A percentile compares a stretch with the other conserved stretches of the same genome.
These are phyloP conservation scores for Novumbra hubbsi DNA, from an alignment of 2,797 vertebrate species.

Conservation along the genomic window DNA sequence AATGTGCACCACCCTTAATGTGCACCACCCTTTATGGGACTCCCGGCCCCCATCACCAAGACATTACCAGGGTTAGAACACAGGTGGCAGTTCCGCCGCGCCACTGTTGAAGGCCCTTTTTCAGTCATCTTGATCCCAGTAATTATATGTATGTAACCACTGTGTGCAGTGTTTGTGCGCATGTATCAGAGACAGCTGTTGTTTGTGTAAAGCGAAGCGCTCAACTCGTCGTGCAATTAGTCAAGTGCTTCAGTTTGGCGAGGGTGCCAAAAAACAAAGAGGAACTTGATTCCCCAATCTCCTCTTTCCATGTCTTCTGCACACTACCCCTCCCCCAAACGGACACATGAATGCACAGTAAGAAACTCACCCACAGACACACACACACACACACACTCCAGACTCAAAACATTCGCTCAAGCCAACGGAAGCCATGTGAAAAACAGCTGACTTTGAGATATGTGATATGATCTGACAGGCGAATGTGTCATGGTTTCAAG, in stretches of 20 bases:
- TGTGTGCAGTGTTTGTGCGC: constrained; percentile 39
- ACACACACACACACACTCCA: constrained; percentile 18
- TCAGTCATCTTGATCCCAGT: constrained; percentile 56
- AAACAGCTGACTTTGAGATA: constrained; percentile 58
- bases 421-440: constrained; percentile 50
- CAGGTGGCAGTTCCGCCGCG: no score
- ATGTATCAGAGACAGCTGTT: constrained; percentile 68
- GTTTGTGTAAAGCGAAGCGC: constrained; percentile 57
- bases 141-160: constrained; percentile 53
- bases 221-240: constrained; percentile 65
- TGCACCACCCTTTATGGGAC: no score
- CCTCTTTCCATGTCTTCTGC: not conserved
- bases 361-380: constrained; percentile 20
- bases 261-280: constrained; percentile 16
- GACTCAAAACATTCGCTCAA: constrained; percentile 51
- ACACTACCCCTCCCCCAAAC: constrained; percentile 26
- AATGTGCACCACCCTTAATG: no score
- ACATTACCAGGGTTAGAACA: no score
- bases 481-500: not conserved
- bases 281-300: constrained; percentile 38
- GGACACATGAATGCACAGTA: constrained; percentile 26
- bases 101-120: not conserved
- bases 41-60: no score
- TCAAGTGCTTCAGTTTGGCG: constrained; percentile 47
- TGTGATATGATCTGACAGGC: not conserved